Evolutionary conservation across 2,888 invertebrate genomes (phyloP).

Genomic region (Acleris emargana): DNA sequence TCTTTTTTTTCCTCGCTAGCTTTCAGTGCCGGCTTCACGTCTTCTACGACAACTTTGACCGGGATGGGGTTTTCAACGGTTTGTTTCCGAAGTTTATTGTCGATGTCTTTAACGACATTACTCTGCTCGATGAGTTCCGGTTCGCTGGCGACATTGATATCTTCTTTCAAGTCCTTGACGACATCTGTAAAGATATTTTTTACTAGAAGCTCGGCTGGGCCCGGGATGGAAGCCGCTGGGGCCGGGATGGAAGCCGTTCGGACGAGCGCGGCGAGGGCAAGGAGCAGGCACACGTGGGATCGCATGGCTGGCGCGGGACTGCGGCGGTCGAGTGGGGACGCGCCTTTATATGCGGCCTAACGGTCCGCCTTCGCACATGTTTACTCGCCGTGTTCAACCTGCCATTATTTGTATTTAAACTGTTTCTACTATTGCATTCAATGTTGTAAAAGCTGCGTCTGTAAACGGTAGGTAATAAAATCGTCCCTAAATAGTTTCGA

Average conservation of each 20-base stretch:
- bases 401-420: constrained; percentile 72
- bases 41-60: constrained; percentile 63
- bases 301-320: constrained; percentile 70
- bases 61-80: constrained; percentile 56
- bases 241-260: constrained; percentile 63
- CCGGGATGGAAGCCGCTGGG: constrained; percentile 61
- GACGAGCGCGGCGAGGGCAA: constrained; percentile 60
- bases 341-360: constrained; percentile 73
- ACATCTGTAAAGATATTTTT: constrained; percentile 49
- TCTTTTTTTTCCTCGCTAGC: constrained; percentile 45
- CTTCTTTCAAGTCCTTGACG: constrained; percentile 48
- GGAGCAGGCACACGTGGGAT: constrained; percentile 61
- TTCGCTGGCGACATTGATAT: constrained; percentile 49
- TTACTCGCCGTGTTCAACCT: constrained; percentile 64
- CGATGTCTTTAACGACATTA: constrained; percentile 54
- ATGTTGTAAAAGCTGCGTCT: constrained; percentile 16
- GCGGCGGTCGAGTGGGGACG: constrained; percentile 51
- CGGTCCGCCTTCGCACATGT: constrained; percentile 63
- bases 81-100: constrained; percentile 56
- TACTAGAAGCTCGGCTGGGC: constrained; percentile 40
- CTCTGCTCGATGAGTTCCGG: constrained; percentile 55
- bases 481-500: too few relatives aligned
- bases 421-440: constrained; percentile 43
- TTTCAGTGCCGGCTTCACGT: constrained; percentile 48
- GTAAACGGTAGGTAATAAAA: too few relatives aligned